Percentiles rank a stretch among this genome's conserved stretches.
Evolutionary conservation across 2,797 vertebrate genomes (phyloP).

Genomic region (Limosa lapponica): DNA sequence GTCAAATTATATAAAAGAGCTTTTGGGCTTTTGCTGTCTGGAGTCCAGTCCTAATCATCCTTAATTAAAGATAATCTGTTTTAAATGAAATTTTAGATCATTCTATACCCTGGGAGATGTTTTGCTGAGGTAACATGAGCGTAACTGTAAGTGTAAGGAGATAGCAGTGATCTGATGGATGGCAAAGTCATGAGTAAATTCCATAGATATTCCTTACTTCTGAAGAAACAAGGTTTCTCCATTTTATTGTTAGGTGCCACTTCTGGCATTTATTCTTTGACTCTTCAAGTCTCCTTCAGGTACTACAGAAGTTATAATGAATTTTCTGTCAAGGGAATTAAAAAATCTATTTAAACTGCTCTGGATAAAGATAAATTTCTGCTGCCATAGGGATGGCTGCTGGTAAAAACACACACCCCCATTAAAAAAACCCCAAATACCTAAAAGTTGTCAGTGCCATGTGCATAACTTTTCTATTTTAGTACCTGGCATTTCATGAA

Average conservation of each 20-base stretch:
- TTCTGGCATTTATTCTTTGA: neutral
- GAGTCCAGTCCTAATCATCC: neutral
- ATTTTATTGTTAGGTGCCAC: neutral
- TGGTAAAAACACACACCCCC: neutral
- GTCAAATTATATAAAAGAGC: neutral
- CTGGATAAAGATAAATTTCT: neutral
- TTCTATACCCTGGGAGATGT: neutral
- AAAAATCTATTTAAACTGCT: neutral
- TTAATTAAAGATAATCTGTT: neutral
- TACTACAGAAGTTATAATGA: neutral
- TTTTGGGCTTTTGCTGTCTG: neutral
- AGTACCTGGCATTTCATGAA: neutral
- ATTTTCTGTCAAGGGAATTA: neutral
- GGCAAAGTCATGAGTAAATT: neutral
- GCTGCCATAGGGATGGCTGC: neutral
- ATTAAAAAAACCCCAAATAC: too few relatives aligned
- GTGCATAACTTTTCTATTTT: neutral
- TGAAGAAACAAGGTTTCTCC: neutral
- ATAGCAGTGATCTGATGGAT: neutral
- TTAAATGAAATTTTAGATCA: neutral
- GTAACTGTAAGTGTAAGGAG: neutral
- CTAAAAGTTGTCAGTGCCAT: neutral
- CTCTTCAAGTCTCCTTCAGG: neutral
- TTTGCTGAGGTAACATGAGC: neutral
- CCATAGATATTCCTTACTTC: neutral